phyloP scores from a whole-genome alignment of 2,888 invertebrate species.

The Germaria angustata region DNA sequence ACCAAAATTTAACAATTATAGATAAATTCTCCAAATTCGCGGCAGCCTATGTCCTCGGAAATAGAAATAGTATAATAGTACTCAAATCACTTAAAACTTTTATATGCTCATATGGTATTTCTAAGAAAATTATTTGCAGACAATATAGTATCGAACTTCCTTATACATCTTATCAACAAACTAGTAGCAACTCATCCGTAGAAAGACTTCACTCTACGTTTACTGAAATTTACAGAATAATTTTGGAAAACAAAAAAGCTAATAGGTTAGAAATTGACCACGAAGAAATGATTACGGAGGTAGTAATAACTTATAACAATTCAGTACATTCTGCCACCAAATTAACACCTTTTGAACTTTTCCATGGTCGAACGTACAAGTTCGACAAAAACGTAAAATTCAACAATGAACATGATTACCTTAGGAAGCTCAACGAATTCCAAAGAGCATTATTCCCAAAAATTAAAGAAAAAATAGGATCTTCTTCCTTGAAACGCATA shows the following conservation, averaged over 20 bases:
- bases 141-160: constrained; percentile 46
- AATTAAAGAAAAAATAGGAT: no score
- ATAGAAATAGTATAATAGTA: constrained; percentile 53
- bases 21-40: constrained; percentile 58
- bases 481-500: no score
- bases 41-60: constrained; percentile 36
- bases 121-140: constrained; percentile 57
- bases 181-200: constrained; percentile 54
- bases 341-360: constrained; percentile 39
- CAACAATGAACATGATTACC: no score
- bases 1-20: constrained; percentile 46
- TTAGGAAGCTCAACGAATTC: constrained; percentile 35
- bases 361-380: not conserved
- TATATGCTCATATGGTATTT: constrained; percentile 43
- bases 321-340: constrained; percentile 42
- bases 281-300: constrained; percentile 35
- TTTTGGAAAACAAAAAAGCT: constrained; percentile 1
- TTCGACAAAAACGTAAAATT: constrained; percentile 9
- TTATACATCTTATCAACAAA: constrained; percentile 56
- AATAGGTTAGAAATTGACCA: constrained; percentile 2
- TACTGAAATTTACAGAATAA: constrained; percentile 47
- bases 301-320: constrained; percentile 32
- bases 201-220: constrained; percentile 54
- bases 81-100: constrained; percentile 48
- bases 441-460: constrained; percentile 5